Evolutionary conservation across 2,113 vertebrate genomes (phyloP).

Genomic region (Zapus hudsonius): DNA sequence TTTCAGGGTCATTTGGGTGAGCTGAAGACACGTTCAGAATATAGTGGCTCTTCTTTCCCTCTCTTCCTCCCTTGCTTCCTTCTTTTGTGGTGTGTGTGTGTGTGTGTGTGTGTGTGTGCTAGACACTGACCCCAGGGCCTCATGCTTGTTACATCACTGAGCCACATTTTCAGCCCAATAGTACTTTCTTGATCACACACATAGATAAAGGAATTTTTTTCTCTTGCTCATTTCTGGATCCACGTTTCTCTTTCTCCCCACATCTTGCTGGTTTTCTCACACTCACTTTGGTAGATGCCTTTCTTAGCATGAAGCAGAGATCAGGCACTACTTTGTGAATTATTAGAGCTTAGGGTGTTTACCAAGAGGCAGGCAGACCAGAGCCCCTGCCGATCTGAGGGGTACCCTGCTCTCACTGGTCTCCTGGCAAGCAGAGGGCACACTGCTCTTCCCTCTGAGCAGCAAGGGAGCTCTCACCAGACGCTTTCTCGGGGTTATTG

Average conservation of each 20-base stretch:
- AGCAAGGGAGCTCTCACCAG: slow-evolving; percentile 84
- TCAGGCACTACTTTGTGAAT: neutral
- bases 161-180: no score
- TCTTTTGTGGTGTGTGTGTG: neutral
- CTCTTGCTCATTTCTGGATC: neutral
- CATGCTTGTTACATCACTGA: neutral
- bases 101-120: neutral
- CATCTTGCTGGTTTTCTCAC: neutral
- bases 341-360: neutral
- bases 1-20: neutral
- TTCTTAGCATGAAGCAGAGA: neutral
- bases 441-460: neutral
- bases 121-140: neutral
- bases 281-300: neutral
- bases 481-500: slow-evolving; percentile 95
- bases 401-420: no score
- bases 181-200: neutral
- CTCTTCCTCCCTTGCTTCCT: accelerated
- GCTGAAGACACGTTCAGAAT: neutral
- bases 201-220: neutral
- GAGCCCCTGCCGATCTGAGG: neutral
- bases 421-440: no score
- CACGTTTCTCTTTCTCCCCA: neutral
- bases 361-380: neutral
- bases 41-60: neutral